Conservation (phyloP, 2,113 vertebrate species). For the Channa maculata region DNA sequence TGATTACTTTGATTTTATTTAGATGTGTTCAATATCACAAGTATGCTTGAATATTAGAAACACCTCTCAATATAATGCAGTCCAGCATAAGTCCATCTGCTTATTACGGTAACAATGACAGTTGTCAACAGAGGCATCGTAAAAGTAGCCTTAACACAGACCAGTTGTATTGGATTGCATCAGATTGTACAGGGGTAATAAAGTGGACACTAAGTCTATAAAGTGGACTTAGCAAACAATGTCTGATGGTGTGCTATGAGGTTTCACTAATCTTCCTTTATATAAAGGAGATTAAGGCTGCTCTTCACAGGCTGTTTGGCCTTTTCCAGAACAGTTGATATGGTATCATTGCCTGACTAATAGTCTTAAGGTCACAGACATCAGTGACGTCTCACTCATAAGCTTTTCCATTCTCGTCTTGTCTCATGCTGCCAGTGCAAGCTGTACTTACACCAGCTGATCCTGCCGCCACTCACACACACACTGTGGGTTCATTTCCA, state of each 20-base stretch:
- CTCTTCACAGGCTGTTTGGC: too few relatives aligned
- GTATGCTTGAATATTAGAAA: neutral
- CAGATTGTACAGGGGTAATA: neutral
- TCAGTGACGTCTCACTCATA: conserved; percentile 35
- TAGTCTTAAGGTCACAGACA: conserved; percentile 50
- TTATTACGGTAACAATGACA: too few relatives aligned
- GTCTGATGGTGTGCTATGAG: neutral
- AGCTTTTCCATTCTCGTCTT: conserved; percentile 55
- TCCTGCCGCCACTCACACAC: conserved; percentile 17
- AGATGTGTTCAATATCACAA: neutral
- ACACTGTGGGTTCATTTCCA: conserved; percentile 31
- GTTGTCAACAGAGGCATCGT: neutral
- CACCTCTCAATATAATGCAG: neutral
- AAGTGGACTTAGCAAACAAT: neutral
- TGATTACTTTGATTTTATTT: too few relatives aligned
- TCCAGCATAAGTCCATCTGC: too few relatives aligned
- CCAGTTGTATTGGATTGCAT: too few relatives aligned
- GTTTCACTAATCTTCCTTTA: neutral
- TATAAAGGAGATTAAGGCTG: too few relatives aligned
- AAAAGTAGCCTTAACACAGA: neutral
- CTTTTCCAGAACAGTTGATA: conserved; percentile 12
- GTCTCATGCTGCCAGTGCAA: neutral
- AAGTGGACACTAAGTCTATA: neutral
- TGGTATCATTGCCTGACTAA: conserved; percentile 44
- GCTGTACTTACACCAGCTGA: conserved; percentile 20